Evolutionary conservation across 2,888 invertebrate species (phyloP), one percentile per base, ranked within the genome.

Genomic region (Xanthorhoe spadicearia): DNA sequence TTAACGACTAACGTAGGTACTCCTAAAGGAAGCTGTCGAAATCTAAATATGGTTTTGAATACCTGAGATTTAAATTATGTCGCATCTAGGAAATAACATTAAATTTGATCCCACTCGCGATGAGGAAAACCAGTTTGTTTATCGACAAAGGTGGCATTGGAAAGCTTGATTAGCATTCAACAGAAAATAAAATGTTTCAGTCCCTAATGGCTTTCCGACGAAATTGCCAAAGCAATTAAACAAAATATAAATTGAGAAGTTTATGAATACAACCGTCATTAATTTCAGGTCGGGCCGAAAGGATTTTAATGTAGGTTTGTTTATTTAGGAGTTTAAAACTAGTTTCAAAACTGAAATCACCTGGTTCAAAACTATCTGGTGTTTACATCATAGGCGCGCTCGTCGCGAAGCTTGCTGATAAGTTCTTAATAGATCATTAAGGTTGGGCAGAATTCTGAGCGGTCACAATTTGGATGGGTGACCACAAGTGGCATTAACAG

Each of bases 241-340:
- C 80, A 75, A 78, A 81, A 81, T 82, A 80, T 77, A 80, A 81
- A 82, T 80, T 80, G 79, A 73, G 69, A 73, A 76, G 76, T 80
- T 80, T 79, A 79, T 81, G 78, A 83, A 81, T 81, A 75, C 77
- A 69, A 71, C 75, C 73, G 73, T 77, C 78, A 83, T 83, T 83
- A 83, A 81, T 80, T 82, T 77, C 74, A 74, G 76, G 78, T 76
- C 71, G 71, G 78, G 77, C 80, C 73, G 74, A 82, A 82, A 79
- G 81, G 79, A 82, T 82, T 82, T 81, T 78, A 81, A 78, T 77
- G 77, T 79, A 79, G 79, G 77, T 77, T 66, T 71, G 77, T 73
- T 80, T 81, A 77, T 81, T 81, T 77, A 78, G 77, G 81, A 77
- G 82, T 83, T 73, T 52, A 58, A 58, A 82, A 82, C 81, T 79